Percentiles rank a stretch among this genome's conserved stretches.
phyloP scores from a whole-genome alignment of 2,888 invertebrate genomes.

The Ophion ventricosus region DNA sequence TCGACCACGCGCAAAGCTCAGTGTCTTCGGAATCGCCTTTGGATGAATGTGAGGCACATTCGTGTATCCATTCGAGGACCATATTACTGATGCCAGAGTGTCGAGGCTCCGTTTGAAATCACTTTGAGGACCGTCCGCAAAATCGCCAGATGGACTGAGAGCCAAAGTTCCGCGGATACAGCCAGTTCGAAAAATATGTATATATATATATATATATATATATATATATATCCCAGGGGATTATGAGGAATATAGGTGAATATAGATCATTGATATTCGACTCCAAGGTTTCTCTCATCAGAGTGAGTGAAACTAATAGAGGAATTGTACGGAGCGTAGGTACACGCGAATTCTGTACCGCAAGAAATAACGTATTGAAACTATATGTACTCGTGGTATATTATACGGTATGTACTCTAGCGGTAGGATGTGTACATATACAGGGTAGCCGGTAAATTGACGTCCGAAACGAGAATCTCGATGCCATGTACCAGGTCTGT shows the following conservation, averaged over 20 bases:
- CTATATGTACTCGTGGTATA: background rate
- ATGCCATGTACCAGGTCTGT: too few relatives aligned
- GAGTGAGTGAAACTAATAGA: slow-evolving; percentile 20
- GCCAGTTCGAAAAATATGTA: background rate
- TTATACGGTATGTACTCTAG: background rate
- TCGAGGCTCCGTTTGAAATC: background rate
- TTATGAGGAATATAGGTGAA: background rate
- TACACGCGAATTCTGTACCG: background rate
- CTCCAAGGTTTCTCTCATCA: background rate
- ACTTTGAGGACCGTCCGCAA: background rate
- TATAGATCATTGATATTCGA: slow-evolving; percentile 35
- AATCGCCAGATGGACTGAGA: background rate
- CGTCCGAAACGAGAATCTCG: too few relatives aligned
- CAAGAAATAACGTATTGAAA: slow-evolving; percentile 13
- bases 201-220: background rate
- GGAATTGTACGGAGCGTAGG: background rate
- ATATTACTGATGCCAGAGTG: background rate
- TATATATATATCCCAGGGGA: slow-evolving; percentile 6
- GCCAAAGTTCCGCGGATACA: background rate
- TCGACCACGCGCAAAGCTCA: background rate
- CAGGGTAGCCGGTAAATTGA: too few relatives aligned
- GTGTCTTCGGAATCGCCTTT: background rate
- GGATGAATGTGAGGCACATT: background rate
- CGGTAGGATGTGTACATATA: background rate
- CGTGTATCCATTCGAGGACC: background rate